Base-by-base conservation (phyloP, 1,140 invertebrate genomes). In the Metopolophium dirhodum region DNA sequence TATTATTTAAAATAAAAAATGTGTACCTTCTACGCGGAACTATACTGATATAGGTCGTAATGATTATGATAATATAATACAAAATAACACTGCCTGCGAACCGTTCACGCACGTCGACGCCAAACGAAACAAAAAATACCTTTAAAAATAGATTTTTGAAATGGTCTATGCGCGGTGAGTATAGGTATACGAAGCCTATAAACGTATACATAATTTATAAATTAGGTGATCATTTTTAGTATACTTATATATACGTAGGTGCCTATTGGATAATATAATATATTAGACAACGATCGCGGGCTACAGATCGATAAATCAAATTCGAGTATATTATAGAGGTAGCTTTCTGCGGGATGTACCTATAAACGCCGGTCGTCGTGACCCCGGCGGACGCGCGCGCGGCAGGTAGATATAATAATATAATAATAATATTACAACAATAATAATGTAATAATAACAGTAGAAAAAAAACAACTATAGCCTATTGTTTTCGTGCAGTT, bases 281-380 rank as follows among this genome's bases (percentile, higher is more conserved):
- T 45, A 68, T 45, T 9, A 68, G 89, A 90, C 45, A 68, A 68
- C 18, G 89, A 90, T 68, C 57, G 51, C 51, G 35, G 35, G 37
- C 51, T 37, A 2, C 8, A 41, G 37, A 93, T 85, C 91, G 82
- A 93, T 93, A 93, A 93, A 93, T 93, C 91, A 93, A 93, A 93
- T 92, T 93, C 18, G 47, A 93, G 51, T 93, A 7, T 77, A 77
- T 77, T 77, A 20, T 77, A n/a, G 18, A 93, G 91, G 82, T 86
- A 93, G 82, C 91, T 54, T 82, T 91, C 30, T 61, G 30, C 61
- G 61, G 47, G 87, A 88, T 88, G 49, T n/a, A 41, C 30, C 61
- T 68, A 68, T 77, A 77, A 68, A 47, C 87, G 87, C 23, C 49
- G 30, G 47, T 51, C 18, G 49, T 35, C 54, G 51, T 90, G 88